Base-by-base conservation (phyloP, 2,113 vertebrate genomes). In the Casuarius casuarius region DNA sequence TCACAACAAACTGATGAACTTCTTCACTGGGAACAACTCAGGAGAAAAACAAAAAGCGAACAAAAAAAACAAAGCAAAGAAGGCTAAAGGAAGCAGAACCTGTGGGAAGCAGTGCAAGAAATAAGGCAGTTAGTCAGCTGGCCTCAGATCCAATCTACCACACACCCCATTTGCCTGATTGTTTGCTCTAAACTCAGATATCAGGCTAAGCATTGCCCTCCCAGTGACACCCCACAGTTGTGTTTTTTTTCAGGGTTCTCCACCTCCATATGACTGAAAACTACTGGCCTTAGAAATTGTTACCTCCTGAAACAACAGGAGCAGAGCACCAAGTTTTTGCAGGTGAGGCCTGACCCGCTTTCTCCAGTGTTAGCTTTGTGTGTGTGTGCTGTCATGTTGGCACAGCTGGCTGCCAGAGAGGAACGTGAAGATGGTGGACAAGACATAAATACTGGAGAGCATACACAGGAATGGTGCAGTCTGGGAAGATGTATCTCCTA, bases 341-440 rank as follows among this genome's bases (percentile, higher is more conserved):
- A 10, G 12, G 0, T 22, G 68, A 31, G 1, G 0, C 26, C 38
- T 67, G n/a, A 58, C 15, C 20, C 28, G 12, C 19, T 54, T 63
- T 72, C 23, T 31, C 21, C 19, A 68, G 23, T 17, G 26, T 28
- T 52, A 35, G n/a, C 23, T 59, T 72, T 52, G 48, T 52, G 22
- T 26, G 18, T 1, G 9, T 9, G 26, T 63, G 71, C 28, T 31
- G 16, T 38, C 65, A 25, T 77, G 38, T 31, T 35, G 46, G 19
- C 35, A 31, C 29, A 59, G 26, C 15, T 12, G 7, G 67, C 52
- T 62, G 26, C n/a, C 2, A 2, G 38, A 67, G 63, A n/a, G 48
- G n/a, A 77, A 9, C 0, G 0, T 9, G 28, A 35, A 76, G 49
- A 10, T 29, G 63, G 59, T 75, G 33, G 28, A 29, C 28, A 40